Conservation (phyloP, 1,140 invertebrate genomes). For the Penaeus indicus region DNA sequence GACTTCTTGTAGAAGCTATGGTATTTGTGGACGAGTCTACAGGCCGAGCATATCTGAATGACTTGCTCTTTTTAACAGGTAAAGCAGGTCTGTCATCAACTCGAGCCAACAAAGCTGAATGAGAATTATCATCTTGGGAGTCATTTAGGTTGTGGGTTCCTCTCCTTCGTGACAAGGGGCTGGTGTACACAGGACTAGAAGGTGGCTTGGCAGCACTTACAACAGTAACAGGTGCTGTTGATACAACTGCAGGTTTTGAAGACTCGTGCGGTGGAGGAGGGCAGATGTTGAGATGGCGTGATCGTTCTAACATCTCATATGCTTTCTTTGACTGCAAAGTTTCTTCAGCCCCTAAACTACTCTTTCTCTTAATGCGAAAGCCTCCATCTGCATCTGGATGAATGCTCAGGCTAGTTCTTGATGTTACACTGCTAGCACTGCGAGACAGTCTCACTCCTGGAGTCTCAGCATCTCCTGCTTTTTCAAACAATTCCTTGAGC, state of each 20-base stretch:
- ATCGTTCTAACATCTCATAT: conserved; percentile 45
- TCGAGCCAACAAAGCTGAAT: conserved; percentile 40
- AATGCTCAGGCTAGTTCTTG: conserved; percentile 66
- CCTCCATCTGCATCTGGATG: conserved; percentile 62
- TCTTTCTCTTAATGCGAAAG: conserved; percentile 63
- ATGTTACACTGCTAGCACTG: conserved; percentile 62
- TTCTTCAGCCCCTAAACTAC: conserved; percentile 63
- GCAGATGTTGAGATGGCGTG: conserved; percentile 15
- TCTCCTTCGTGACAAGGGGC: conserved; percentile 36
- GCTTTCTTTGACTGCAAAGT: conserved; percentile 61
- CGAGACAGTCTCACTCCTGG: conserved; percentile 59
- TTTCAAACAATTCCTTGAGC: conserved; percentile 73
- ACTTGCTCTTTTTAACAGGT: conserved; percentile 63
- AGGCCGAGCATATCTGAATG: conserved; percentile 56
- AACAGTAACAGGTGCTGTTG: conserved; percentile 34
- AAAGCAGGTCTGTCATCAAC: conserved; percentile 63
- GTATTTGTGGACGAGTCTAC: conserved; percentile 47
- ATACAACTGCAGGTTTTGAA: background rate
- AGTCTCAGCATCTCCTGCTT: conserved; percentile 64
- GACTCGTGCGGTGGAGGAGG: conserved; percentile 16
- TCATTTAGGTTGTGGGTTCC: conserved; percentile 26
- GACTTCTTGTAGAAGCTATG: conserved; percentile 49
- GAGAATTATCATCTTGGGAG: conserved; percentile 30
- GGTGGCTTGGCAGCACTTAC: conserved; percentile 52
- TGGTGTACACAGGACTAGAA: conserved; percentile 44